A percentile compares a stretch with the other conserved stretches of the same genome.
phyloP scores from a whole-genome alignment of 2,888 invertebrate species.

The Lochmaea crataegi region DNA sequence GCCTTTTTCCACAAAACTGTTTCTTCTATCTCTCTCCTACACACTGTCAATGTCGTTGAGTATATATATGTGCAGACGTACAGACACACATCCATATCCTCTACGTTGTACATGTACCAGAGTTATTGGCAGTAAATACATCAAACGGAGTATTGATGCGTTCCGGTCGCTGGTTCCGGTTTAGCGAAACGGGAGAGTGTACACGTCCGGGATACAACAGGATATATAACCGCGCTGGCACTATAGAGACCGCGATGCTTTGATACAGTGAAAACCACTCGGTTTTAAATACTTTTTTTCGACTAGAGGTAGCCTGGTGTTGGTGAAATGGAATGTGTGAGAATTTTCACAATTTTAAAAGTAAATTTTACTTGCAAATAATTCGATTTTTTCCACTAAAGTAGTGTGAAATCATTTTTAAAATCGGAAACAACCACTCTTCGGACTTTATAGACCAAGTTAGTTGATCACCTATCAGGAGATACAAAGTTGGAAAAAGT shows the following conservation, averaged over 20 bases:
- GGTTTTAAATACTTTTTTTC: constrained; percentile 21
- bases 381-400: no score
- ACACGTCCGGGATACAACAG: constrained; percentile 51
- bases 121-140: constrained; percentile 58
- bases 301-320: background rate
- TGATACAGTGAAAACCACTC: constrained; percentile 28
- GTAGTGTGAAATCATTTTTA: no score
- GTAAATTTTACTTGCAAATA: background rate
- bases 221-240: constrained; percentile 44
- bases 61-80: constrained; percentile 10
- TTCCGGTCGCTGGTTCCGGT: constrained; percentile 61
- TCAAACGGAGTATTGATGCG: constrained; percentile 61
- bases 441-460: no score
- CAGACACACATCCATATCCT: constrained; percentile 32
- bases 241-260: constrained; percentile 27
- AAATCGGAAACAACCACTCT: no score
- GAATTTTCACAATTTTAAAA: background rate
- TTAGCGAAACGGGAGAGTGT: constrained; percentile 49
- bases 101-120: constrained; percentile 27
- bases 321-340: background rate
- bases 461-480: no score
- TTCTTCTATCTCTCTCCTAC: background rate
- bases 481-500: no score
- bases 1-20: constrained; percentile 11
- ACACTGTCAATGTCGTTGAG: constrained; percentile 1